Base-by-base conservation (phyloP, 2,888 invertebrate genomes). In the Luperina nickerlii region DNA sequence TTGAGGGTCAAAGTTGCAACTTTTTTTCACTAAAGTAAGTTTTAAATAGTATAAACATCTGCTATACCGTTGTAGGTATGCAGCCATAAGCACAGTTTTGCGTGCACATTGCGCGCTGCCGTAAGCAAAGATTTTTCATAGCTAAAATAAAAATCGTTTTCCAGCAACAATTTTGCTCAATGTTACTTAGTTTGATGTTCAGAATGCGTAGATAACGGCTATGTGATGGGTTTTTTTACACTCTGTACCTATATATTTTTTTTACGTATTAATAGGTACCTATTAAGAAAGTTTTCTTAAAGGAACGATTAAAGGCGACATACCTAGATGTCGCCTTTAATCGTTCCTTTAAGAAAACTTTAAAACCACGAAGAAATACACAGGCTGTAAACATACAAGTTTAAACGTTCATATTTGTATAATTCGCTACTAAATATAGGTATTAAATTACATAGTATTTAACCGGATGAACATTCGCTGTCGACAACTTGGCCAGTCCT, bases 401-500 rank as follows among this genome's bases (percentile, higher is more conserved):
- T 71, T 71, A 76, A n/a, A 11, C 20, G 11, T 63, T 73, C 24
- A 78, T 81, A 70, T 70, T 78, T 71, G 63, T 76, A 76, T 70
- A 78, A 72, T 67, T 77, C 6, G 24, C 68, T 66, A 66, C 38
- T 74, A 38, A 70, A 66, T 45, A 63, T 78, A 70, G 32, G 27
- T 71, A 70, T 70, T 66, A 57, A 70, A 74, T 66, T 78, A 73
- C 62, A 60, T 71, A 79, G 60, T 54, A 72, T 68, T 51, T 13
- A 72, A 79, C 63, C 65, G 67, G 38, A 74, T 68, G 65, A 68
- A 54, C 75, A 72, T 76, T 86, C 54, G 48, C 65, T 42, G 71
- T 83, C 60, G 24, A 73, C 69, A 67, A 75, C 32, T 78, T 66
- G 62, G 67, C 38, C 74, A 15, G 66, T 66, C 70, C 72, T 71